phyloP scores from a whole-genome alignment of 1,140 invertebrate species.

The Drosophila punjabiensis region DNA sequence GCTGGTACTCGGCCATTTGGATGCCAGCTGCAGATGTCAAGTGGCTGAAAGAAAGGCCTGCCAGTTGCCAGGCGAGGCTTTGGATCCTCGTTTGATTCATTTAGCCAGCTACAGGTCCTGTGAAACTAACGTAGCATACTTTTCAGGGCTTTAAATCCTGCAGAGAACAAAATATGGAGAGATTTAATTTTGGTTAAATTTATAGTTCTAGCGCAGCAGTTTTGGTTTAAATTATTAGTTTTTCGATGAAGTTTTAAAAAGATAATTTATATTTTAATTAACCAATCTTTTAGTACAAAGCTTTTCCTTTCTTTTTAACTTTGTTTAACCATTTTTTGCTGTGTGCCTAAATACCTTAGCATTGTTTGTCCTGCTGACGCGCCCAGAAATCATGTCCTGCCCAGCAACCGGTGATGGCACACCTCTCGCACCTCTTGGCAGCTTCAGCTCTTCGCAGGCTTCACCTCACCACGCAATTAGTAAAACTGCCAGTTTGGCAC shows the following conservation, averaged over 20 bases:
- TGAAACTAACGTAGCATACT: slow-evolving; percentile 69
- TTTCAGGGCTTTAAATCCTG: slow-evolving; percentile 9
- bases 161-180: background rate
- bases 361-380: slow-evolving; percentile 54
- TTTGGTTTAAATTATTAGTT: no score
- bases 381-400: slow-evolving; percentile 22
- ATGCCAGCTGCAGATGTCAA: slow-evolving; percentile 42
- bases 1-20: slow-evolving; percentile 27
- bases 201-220: background rate
- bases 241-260: background rate
- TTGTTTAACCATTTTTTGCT: background rate
- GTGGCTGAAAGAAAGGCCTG: slow-evolving; percentile 30
- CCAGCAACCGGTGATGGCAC: slow-evolving; percentile 15
- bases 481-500: slow-evolving; percentile 73
- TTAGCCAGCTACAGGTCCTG: slow-evolving; percentile 39
- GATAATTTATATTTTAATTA: background rate
- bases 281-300: no score
- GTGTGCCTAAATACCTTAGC: slow-evolving; percentile 51
- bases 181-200: background rate
- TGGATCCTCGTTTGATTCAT: slow-evolving; percentile 67
- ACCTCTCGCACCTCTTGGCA: no score
- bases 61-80: slow-evolving; percentile 26
- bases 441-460: slow-evolving; percentile 2
- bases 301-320: background rate
- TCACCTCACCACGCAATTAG: slow-evolving; percentile 58